Evolutionary conservation across 2,888 invertebrate genomes (phyloP).

Genomic region (Myopa testacea): DNA sequence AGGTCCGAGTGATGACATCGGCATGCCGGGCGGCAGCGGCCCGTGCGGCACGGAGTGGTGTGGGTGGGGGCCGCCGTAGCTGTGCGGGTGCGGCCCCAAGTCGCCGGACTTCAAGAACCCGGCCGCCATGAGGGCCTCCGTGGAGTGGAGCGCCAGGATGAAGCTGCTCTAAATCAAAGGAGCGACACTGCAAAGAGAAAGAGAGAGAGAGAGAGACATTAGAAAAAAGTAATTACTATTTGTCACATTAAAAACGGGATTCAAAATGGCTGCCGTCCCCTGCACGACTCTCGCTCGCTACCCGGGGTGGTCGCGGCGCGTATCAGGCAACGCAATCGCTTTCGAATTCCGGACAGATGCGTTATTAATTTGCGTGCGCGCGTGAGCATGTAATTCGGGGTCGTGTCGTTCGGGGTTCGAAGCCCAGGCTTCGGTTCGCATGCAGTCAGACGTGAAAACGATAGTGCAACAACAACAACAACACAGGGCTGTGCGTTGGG

Average conservation of each 20-base stretch:
- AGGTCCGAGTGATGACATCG: constrained; percentile 68
- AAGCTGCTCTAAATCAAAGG: constrained; percentile 42
- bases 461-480: constrained; percentile 38
- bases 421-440: constrained; percentile 26
- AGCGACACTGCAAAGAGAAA: constrained; percentile 41
- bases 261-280: constrained; percentile 11
- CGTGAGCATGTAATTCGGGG: constrained; percentile 64
- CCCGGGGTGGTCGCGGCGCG: constrained; percentile 1
- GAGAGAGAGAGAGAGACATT: constrained; percentile 21
- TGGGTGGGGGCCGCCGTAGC: constrained; percentile 68
- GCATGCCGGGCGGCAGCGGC: constrained; percentile 68
- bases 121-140: constrained; percentile 69
- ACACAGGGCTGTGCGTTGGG: constrained; percentile 49
- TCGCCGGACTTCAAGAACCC: constrained; percentile 68
- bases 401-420: constrained; percentile 47
- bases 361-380: constrained; percentile 66
- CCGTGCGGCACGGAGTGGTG: constrained; percentile 68
- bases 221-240: constrained; percentile 27
- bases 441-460: constrained; percentile 55
- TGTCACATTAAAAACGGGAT: not conserved
- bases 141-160: constrained; percentile 69
- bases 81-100: constrained; percentile 68
- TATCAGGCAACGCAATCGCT: constrained; percentile 20
- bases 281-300: not conserved
- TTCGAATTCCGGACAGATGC: constrained; percentile 60